Evolutionary conservation across 2,888 invertebrate species (phyloP).

Genomic region (Eulithis prunata): DNA sequence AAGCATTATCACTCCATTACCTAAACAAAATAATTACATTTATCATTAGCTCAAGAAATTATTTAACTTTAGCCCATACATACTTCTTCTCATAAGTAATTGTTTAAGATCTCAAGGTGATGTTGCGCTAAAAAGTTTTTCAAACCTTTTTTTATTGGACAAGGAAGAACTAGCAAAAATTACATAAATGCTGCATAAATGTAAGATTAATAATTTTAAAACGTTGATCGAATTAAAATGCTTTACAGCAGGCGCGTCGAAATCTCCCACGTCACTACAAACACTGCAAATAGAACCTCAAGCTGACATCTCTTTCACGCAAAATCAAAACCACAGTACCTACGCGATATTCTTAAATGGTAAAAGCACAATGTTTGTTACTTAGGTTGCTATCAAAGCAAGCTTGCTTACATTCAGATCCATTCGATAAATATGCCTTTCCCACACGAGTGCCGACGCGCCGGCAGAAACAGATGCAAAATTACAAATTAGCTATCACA

Average conservation of each 20-base stretch:
- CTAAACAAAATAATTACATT: conserved; percentile 69
- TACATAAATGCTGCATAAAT: conserved; percentile 34
- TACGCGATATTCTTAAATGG: conserved; percentile 10
- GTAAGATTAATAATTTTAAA: conserved; percentile 25
- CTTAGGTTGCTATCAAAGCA: conserved; percentile 17
- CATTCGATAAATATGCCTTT: conserved; percentile 21
- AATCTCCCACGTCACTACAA: conserved; percentile 2
- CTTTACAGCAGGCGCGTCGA: conserved; percentile 18
- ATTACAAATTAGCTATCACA: conserved; percentile 7
- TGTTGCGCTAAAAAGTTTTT: conserved; percentile 23
- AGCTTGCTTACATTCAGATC: conserved; percentile 24
- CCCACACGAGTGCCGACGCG: conserved; percentile 8
- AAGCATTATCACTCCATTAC: conserved; percentile 71
- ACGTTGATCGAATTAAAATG: conserved; percentile 27
- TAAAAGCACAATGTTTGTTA: conserved; percentile 19
- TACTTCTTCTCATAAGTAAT: conserved; percentile 55
- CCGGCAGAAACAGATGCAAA: conserved; percentile 1
- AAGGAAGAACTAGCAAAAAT: conserved; percentile 24
- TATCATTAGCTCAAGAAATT: conserved; percentile 60
- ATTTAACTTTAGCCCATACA: conserved; percentile 58
- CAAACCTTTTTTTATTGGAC: conserved; percentile 22
- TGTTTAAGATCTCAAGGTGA: conserved; percentile 56
- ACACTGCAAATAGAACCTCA: conserved; percentile 9
- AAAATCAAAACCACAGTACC: conserved; percentile 2
- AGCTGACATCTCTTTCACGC: conserved; percentile 17